Evolutionary conservation across 1,140 invertebrate species (phyloP).

Genomic region (Doryteuthis pealeii): DNA sequence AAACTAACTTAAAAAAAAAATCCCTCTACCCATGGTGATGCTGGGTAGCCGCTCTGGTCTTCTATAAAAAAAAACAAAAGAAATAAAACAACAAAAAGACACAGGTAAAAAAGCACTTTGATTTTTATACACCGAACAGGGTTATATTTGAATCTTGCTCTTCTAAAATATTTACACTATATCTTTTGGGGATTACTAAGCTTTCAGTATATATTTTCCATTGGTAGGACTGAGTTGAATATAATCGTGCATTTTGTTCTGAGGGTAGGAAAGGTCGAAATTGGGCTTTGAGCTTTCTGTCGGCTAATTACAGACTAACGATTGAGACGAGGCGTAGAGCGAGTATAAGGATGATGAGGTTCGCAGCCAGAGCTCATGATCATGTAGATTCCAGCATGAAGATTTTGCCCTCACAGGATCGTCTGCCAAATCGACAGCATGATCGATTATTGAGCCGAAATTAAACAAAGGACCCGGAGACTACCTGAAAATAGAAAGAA

Average conservation of each 20-base stretch:
- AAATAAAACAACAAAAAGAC: too few species aligned
- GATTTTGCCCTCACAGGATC: constrained; percentile 41
- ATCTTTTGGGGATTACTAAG: too few species aligned
- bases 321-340: constrained; percentile 24
- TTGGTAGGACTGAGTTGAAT: not conserved
- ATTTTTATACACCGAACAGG: not conserved
- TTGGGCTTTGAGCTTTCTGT: constrained; percentile 23
- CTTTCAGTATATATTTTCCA: not conserved
- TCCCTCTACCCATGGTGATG: too few species aligned
- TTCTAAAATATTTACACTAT: not conserved
- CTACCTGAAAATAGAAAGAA: constrained; percentile 40
- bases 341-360: constrained; percentile 22
- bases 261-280: not conserved
- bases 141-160: not conserved
- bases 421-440: constrained; percentile 53
- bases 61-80: too few species aligned
- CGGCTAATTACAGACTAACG: constrained; percentile 22
- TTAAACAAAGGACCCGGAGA: constrained; percentile 54
- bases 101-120: too few species aligned
- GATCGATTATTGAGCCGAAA: constrained; percentile 49
- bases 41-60: too few species aligned
- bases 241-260: not conserved
- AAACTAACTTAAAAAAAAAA: too few species aligned
- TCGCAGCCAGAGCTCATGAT: constrained; percentile 18
- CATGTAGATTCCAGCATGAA: constrained; percentile 57